Evolutionary conservation across 2,888 invertebrate species (phyloP), one percentile per base, ranked within the genome.

Genomic region (Drosophila pseudotakahashii): DNA sequence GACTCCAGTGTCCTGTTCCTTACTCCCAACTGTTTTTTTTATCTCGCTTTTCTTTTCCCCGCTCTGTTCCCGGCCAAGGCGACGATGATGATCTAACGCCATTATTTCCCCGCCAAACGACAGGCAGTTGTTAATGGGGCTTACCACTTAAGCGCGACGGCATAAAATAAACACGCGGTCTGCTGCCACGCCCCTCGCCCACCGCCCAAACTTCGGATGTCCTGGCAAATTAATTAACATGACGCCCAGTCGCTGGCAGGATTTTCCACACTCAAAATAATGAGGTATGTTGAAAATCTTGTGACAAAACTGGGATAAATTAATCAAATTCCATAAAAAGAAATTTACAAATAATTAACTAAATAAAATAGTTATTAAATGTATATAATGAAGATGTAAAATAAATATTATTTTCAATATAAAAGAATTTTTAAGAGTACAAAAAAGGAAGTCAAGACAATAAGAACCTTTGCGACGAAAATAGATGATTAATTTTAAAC

Each of bases 191-290:
- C 53, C 14, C 44, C 34, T 34, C n/a, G 2, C 47, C 23, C 37
- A 14, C 6, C 34, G 10, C 23, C 63, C 62, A 13, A 13, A 19
- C 41, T 53, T 71, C 81, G 84, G 76, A 81, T 86, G 83, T 89
- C 85, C 89, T 79, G 87, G 83, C 88, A 88, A 88, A 88, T 88
- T 88, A 88, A 88, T 88, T 88, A 88, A 88, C 83, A 88, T 89
- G 81, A 73, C 79, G 76, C 69, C 60, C 74, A 62, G 53, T 73
- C 51, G 74, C 78, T 75, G 64, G 66, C 69, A 80, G 84, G 69
- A 64, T 54, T 71, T 50, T 52, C 3, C 34, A 34, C 66, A 66
- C 53, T 64, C 41, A 13, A 50, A 61, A 63, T 3, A 60, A 32
- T 7, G n/a, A 6, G 11, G 34, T 10, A 1, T 10, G 16, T 36